phyloP scores from a whole-genome alignment of 2,797 vertebrate species.

The Numenius phaeopus region DNA sequence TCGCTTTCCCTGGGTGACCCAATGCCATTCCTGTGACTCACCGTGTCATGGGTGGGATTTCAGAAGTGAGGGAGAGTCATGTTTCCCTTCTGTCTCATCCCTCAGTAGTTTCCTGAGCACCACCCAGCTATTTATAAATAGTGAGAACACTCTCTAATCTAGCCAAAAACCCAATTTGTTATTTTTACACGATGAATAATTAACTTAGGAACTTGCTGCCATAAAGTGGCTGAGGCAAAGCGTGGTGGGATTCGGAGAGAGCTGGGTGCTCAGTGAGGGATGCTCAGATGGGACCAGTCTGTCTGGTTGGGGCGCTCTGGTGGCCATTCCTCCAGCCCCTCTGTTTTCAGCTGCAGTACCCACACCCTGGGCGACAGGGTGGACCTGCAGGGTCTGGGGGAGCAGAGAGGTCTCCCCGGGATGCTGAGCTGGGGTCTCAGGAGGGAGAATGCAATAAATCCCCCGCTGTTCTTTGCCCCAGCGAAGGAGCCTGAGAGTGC shows the following conservation, averaged over 20 bases:
- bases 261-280: neutral
- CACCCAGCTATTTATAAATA: conserved; percentile 53
- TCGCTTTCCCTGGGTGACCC: neutral
- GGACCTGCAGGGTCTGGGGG: neutral
- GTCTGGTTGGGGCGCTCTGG: neutral
- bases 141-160: neutral
- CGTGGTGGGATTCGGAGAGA: neutral
- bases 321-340: fast-evolving
- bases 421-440: neutral
- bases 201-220: neutral
- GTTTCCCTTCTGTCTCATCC: conserved; percentile 54
- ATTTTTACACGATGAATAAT: neutral
- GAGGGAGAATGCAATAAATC: neutral
- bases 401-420: neutral
- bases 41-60: neutral
- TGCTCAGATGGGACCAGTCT: neutral
- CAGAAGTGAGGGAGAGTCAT: neutral
- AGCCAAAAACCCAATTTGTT: neutral
- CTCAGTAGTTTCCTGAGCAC: conserved; percentile 40
- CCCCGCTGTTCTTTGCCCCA: fast-evolving
- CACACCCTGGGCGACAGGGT: fast-evolving
- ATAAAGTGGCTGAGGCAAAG: neutral
- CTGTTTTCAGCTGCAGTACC: neutral
- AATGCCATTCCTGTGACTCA: fast-evolving
- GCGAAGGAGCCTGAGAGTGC: neutral